Evolutionary conservation across 2,113 vertebrate genomes (phyloP).

Genomic region (Poeciliopsis prolifica): DNA sequence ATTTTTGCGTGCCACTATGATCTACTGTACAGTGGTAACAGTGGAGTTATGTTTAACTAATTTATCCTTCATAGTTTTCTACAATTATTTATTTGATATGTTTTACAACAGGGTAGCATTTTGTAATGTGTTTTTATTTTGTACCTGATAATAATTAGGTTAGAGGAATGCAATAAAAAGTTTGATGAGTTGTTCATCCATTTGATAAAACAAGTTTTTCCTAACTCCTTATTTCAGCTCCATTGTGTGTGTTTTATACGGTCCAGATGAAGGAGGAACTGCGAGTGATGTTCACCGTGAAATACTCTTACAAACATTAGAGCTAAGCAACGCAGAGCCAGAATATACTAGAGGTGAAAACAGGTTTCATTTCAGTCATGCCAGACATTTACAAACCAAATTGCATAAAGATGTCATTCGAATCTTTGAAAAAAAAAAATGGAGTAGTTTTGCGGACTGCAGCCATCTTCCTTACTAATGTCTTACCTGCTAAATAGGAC

Average conservation of each 20-base stretch:
- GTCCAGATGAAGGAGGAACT: no score
- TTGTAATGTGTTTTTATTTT: not conserved
- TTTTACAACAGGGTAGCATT: not conserved
- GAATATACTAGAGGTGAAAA: no score
- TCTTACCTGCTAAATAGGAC: not conserved
- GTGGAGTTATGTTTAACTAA: not conserved
- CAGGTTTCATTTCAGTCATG: not conserved
- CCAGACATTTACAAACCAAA: not conserved
- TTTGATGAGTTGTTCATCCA: no score
- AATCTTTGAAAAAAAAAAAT: not conserved
- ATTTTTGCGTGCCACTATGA: slow-evolving; percentile 5
- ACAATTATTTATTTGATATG: not conserved
- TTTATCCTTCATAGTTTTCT: not conserved
- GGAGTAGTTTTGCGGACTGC: not conserved
- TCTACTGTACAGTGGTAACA: not conserved
- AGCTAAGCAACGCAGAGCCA: no score
- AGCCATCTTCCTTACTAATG: not conserved
- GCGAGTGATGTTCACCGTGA: not conserved
- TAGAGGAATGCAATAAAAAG: no score
- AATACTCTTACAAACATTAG: no score
- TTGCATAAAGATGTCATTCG: not conserved
- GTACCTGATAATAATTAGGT: not conserved
- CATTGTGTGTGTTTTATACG: no score
- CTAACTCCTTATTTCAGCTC: no score
- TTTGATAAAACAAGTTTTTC: no score